Base-by-base conservation (phyloP, 2,888 invertebrate species). In the Melangyna quadrimaculata region DNA sequence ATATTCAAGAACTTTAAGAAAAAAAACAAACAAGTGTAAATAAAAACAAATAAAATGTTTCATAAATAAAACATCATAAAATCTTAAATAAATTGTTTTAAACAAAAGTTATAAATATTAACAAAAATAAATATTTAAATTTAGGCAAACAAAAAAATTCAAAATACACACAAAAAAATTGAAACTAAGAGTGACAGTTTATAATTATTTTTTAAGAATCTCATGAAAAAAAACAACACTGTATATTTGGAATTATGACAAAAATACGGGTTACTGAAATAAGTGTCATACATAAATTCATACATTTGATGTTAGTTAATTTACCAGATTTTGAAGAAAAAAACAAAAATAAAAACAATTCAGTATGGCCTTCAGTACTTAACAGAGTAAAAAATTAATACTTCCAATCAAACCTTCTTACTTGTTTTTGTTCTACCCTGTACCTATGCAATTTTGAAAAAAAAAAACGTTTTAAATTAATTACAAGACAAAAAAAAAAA, bases 31-130 rank as follows among this genome's bases (percentile, higher is more conserved):
- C 24, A 35, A 67, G n/a, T 57, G 53, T 55, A 65, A 51, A 61
- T 65, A 81, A 63, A 43, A 77, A 48, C 10, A 22, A 32, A 48
- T 27, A 65, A 45, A 84, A 43, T 70, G 78, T 71, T 77, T 59
- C 8, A 67, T 59, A 79, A 61, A 67, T 24, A 71, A 57, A 7
- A 72, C 43, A 69, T 37, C 14, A 55, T 37, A 40, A 63, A 53
- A 69, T 22, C 27, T n/a, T 35, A 35, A 48, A 27, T 27, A 69
- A 67, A 69, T 53, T 72, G 51, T 78, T 37, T 51, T 43, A 78
- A 78, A 40, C 69, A 17, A 53, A 40, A 53, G 27, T 1, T 61
- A 14, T 65, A 43, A 65, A 27, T 37, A 37, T 59, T 59, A 51
- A n/a, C n/a, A n/a, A n/a, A 55, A 63, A 37, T 35, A 9, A 59